These are phyloP conservation scores for Serripes groenlandicus DNA, from an alignment of 2,888 invertebrate species.

Conservation along the genomic window DNA sequence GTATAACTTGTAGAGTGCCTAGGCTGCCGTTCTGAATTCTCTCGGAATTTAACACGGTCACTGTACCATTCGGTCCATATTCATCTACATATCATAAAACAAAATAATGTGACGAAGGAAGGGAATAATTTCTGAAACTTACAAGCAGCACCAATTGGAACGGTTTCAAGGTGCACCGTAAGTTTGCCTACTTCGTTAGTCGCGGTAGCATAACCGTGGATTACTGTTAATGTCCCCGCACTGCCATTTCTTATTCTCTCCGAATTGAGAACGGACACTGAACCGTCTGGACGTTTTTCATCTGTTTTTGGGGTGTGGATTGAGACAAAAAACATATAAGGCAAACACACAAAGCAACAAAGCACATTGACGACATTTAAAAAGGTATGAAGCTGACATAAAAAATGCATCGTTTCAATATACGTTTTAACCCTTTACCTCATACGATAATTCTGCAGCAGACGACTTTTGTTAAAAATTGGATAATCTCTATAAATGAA, in stretches of 20 bases:
- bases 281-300: conserved; percentile 52
- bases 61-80: conserved; percentile 54
- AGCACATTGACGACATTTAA: no score
- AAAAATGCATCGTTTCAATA: no score
- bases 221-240: conserved; percentile 64
- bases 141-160: conserved; percentile 71
- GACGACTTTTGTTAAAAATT: no score
- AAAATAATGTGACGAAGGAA: background rate
- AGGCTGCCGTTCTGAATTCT: conserved; percentile 50
- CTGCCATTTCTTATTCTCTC: conserved; percentile 60
- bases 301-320: no score
- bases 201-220: conserved; percentile 72
- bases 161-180: conserved; percentile 67
- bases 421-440: no score
- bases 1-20: conserved; percentile 68
- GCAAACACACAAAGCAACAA: no score
- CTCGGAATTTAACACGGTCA: conserved; percentile 73
- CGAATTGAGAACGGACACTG: conserved; percentile 72
- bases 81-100: conserved; percentile 52
- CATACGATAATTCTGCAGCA: no score
- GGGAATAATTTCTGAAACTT: no score
- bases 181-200: conserved; percentile 63
- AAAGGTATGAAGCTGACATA: no score
- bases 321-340: no score
- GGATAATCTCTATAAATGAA: no score